Evolutionary conservation across 1,140 invertebrate genomes (phyloP).

Genomic region (Hyposmocoma kahamanoa): DNA sequence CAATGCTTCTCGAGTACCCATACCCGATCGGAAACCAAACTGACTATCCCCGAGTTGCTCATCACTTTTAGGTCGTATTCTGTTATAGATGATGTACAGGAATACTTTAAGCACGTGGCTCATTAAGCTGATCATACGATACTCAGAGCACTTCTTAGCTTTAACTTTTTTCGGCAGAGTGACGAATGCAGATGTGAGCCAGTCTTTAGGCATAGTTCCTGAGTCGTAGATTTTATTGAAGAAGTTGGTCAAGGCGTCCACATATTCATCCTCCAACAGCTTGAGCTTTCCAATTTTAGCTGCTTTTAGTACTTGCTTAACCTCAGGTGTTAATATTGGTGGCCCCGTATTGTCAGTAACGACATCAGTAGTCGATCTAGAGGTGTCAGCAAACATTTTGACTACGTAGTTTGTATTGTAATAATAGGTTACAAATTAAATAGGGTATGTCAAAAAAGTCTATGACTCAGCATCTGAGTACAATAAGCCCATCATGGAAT

Average conservation of each 20-base stretch:
- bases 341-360: too few relatives aligned
- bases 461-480: too few relatives aligned
- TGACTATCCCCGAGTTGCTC: constrained; percentile 7
- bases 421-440: too few relatives aligned
- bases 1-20: constrained; percentile 8
- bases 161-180: neutral
- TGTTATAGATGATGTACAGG: neutral
- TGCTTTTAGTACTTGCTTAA: too few relatives aligned
- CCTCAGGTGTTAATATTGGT: too few relatives aligned
- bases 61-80: neutral
- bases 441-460: too few relatives aligned
- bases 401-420: too few relatives aligned
- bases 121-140: neutral
- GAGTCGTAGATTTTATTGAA: neutral
- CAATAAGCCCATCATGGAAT: too few relatives aligned
- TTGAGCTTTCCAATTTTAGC: neutral
- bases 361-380: too few relatives aligned
- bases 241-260: neutral
- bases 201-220: neutral
- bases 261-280: neutral
- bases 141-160: neutral
- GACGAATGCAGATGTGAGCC: neutral
- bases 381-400: too few relatives aligned
- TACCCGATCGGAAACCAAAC: constrained; percentile 9
- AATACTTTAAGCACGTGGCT: constrained; percentile 6